Evolutionary conservation across 2,888 invertebrate species (phyloP), one percentile per base, ranked within the genome.

Genomic region (Acleris sparsana): DNA sequence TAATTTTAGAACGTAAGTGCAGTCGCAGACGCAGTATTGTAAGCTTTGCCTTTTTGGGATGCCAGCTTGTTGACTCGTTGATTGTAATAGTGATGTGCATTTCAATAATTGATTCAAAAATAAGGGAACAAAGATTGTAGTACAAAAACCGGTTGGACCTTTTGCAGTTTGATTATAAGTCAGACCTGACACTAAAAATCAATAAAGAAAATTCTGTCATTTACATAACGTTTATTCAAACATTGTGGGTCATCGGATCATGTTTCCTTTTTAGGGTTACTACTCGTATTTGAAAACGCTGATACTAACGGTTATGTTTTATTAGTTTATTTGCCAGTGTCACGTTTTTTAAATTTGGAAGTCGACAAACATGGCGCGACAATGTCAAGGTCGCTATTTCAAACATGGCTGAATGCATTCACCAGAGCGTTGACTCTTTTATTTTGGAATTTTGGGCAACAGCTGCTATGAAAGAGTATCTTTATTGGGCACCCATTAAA

Each of bases 341-440:
- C 17, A n/a, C 17, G 46, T 20, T 44, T 43, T 66, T 66, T 53
- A 57, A 62, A 62, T 48, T 52, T 53, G 57, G 62, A 62, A 60
- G 44, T 60, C 39, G n/a, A 43, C 43, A 13, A 51, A 49, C 61
- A 53, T 53, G 56, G 52, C 57, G 33, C 72, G 76, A 72, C 79
- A 80, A 78, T 84, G 86, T 82, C 87, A 87, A 86, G 87, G 87
- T 86, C 87, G 83, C 75, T 39, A 83, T 78, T 77, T 61, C 63
- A 63, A 44, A 61, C 57, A 57, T 62, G 66, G 53, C 52, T 57
- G 61, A 48, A 61, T 66, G 62, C 66, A 57, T 73, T 70, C 63
- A 48, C 53, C 71, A 70, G 72, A 60, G 71, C 75, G 71, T 73
- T 74, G 71, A 77, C 76, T 77, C 71, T 72, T 72, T 68, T 69